phyloP scores from a whole-genome alignment of 2,797 vertebrate genomes.

The Petrocephalus sullivani region DNA sequence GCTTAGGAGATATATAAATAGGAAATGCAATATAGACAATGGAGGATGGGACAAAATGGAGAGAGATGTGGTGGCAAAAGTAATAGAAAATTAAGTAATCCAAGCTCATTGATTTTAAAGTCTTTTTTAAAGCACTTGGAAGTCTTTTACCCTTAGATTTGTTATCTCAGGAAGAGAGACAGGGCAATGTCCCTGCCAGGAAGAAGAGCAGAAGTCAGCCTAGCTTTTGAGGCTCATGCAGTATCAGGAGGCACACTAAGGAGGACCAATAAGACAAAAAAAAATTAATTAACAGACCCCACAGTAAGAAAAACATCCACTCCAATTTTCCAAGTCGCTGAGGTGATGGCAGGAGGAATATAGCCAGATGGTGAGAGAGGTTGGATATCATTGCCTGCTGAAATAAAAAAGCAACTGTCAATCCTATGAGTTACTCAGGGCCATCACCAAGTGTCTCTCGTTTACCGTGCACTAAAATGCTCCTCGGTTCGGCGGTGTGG shows the following conservation, averaged over 20 bases:
- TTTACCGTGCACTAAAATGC: conserved; percentile 40
- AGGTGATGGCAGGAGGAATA: not conserved
- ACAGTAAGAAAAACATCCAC: conserved; percentile 39
- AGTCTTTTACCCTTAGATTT: not conserved
- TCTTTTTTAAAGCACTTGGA: conserved; percentile 8
- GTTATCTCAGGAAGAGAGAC: not conserved
- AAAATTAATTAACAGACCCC: conserved; percentile 19
- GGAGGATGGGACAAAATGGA: conserved; percentile 7
- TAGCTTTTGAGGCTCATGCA: not conserved
- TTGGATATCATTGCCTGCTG: conserved; percentile 49
- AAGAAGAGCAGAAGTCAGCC: not conserved
- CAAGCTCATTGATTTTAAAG: not conserved
- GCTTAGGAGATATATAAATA: not conserved
- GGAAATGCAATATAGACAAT: conserved; percentile 24
- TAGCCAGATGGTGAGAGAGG: conserved; percentile 42
- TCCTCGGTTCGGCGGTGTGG: not conserved
- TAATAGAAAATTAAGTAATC: not conserved
- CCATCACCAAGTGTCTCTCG: conserved; percentile 54
- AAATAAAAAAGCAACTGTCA: conserved; percentile 57
- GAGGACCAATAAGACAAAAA: conserved; percentile 6
- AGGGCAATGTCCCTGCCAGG: not conserved
- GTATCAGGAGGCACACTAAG: not conserved
- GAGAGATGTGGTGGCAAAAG: not conserved
- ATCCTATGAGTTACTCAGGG: conserved; percentile 52
- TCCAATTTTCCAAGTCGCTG: not conserved